Base-by-base conservation (phyloP, 1,140 invertebrate species). In the Aphis gossypii region DNA sequence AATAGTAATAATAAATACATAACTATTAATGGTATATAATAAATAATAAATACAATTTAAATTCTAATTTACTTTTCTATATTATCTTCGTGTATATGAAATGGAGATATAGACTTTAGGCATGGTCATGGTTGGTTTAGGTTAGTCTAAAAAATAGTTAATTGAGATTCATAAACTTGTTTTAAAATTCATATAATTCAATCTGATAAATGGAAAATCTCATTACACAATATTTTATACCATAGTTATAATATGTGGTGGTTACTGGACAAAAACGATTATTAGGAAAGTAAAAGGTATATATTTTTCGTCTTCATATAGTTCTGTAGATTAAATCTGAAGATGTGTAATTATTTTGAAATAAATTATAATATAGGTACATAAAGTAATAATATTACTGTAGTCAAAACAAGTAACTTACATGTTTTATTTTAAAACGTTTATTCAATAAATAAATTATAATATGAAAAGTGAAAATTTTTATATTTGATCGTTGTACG, bases 181-280 rank as follows among this genome's bases (percentile, higher is more conserved):
- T 89, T 54, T 38, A 38, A 89, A 89, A 23, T 56, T 89, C 21
- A 35, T 1, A 56, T 38, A 35, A 56, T 89, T 20, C 21, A 23
- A 89, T 89, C 48, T 41, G 87, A 89, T 89, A 38, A 88, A 89
- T 35, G 8, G 87, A 54, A 89, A 56, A 54, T 54, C n/a, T 89
- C 4, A 54, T 56, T 56, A 41, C 11, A 18, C 35, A 18, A 35
- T 25, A 4, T 56, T 89, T 48, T 41, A 14, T 30, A 54, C 7
- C 30, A 20, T 56, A 56, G 35, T 38, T 89, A 25, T 44, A 30
- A 30, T 56, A 2, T 9, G 51, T 89, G 87, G 9, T 89, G 87
- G n/a, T 89, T 23, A 89, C 51, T 56, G 51, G 48, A 89, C 21
- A 41, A 38, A 56, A 54, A n/a, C 86, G 1, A 48, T 48, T 87